phyloP scores from a whole-genome alignment of 2,113 vertebrate genomes.

The Cinclus mexicanus region DNA sequence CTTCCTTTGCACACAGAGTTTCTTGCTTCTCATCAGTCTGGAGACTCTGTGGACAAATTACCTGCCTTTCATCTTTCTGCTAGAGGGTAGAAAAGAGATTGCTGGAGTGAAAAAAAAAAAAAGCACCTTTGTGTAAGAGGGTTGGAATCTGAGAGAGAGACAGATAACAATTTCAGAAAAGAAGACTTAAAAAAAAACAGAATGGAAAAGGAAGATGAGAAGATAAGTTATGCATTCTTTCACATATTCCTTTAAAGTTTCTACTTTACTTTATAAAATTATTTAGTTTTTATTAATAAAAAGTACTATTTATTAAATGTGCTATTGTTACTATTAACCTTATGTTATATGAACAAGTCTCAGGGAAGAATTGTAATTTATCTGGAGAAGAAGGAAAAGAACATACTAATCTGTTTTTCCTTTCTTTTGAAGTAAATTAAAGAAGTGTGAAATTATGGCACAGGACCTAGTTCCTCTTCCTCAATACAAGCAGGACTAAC shows the following conservation, averaged over 20 bases:
- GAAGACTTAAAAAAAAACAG: not conserved
- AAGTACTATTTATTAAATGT: not conserved
- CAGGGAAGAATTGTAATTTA: not conserved
- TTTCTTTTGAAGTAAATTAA: conserved; percentile 24
- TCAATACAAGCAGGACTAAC: not conserved
- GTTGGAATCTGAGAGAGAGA: not conserved
- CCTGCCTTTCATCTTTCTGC: not conserved
- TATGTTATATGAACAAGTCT: not conserved
- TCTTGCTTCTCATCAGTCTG: not conserved
- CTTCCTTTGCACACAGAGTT: not conserved
- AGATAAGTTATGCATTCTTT: not conserved
- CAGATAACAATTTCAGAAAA: not conserved
- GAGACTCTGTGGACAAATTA: not conserved
- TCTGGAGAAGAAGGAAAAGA: not conserved
- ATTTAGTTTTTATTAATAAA: not conserved
- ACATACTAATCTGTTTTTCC: not conserved
- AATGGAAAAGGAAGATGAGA: not conserved
- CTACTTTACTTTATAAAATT: not conserved
- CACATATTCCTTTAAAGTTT: not conserved
- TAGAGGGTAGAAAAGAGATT: not conserved
- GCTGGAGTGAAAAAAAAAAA: not conserved
- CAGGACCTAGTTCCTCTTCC: not conserved
- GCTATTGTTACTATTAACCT: not conserved
- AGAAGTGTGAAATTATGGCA: conserved; percentile 1
- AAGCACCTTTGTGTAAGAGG: not conserved